Percentiles rank a stretch among this genome's conserved stretches.
Evolutionary conservation across 64 coral and sea anemone genomes (phyloP).

Genomic region (Porites australiensis): DNA sequence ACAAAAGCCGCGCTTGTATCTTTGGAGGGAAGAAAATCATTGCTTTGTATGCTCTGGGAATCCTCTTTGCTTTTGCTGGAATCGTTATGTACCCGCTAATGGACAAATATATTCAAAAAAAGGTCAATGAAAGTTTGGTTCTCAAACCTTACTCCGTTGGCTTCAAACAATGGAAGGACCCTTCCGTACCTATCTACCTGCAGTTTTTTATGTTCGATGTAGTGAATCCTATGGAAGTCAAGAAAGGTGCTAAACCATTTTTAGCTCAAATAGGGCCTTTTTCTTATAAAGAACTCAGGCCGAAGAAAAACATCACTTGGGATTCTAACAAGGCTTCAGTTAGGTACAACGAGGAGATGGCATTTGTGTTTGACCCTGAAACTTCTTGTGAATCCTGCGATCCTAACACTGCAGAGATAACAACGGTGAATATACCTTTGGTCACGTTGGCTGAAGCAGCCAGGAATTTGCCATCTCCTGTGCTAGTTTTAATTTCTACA

Average conservation of each 20-base stretch:
- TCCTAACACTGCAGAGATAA: conserved; percentile 60
- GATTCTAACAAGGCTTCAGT: conserved; percentile 68
- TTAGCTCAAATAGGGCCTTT: conserved; percentile 89
- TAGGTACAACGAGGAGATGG: conserved; percentile 86
- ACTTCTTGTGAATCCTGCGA: conserved; percentile 83
- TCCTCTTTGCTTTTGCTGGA: conserved; percentile 61
- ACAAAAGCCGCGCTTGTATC: conserved; percentile 55
- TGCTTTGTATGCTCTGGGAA: conserved; percentile 76
- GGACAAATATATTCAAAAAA: conserved; percentile 76
- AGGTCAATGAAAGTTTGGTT: conserved; percentile 69
- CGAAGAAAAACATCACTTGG: conserved; percentile 91
- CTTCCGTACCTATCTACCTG: conserved; percentile 80
- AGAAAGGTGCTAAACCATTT: conserved; percentile 48
- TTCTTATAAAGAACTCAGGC: conserved; percentile 86
- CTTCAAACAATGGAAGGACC: conserved; percentile 77
- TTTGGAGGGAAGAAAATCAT: conserved; percentile 80
- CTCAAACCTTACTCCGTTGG: conserved; percentile 71
- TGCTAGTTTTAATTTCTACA: conserved; percentile 17
- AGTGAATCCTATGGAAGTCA: conserved; percentile 62
- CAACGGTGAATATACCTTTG: conserved; percentile 83
- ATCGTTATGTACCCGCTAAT: conserved; percentile 71
- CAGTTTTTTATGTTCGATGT: conserved; percentile 88
- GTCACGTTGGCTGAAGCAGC: conserved; percentile 70
- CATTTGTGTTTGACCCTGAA: conserved; percentile 78
- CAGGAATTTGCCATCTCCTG: conserved; percentile 20